Base-by-base conservation (phyloP, 2,797 vertebrate genomes). In the Phoebastria nigripes region DNA sequence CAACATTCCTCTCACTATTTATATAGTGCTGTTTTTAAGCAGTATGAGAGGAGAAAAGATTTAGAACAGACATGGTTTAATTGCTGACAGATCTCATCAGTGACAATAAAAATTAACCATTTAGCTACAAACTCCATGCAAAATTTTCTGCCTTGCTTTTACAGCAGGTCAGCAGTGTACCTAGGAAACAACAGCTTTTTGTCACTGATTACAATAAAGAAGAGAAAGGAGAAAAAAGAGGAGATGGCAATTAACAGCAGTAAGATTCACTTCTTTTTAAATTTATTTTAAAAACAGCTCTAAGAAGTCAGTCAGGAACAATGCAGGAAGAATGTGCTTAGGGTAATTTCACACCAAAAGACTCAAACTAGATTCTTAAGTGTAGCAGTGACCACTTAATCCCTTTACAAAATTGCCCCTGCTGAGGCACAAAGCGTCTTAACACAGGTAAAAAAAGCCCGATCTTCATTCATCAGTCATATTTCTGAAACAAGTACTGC, bases 61-160 rank as follows among this genome's bases (percentile, higher is more conserved):
- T 91, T 62, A 89, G 84, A 96, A 85, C 89, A 96, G 87, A 85
- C 94, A 42, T 14, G 15, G 31, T 67, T 89, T 93, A 96, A 96
- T 74, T 95, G 74, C 37, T 67, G 93, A 89, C 94, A 94, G 89
- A 96, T 77, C 87, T 84, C 61, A 62, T 84, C 61, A 62, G 46
- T 47, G 47, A 82, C 89, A 84, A 83, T 47, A 80, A 80, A 84
- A 93, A 71, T 90, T 87, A 96, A 93, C 67, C n/a, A 62, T 33
- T 87, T 80, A 77, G 37, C 49, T 63, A 74, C 52, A 35, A 77
- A 73, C 16, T 26, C 39, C 8, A 49, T 2, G 18, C 5, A 87
- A 67, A 41, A 5, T 8, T 29, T 81, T 66, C 70, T 70, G 83
- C 71, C 41, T 87, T 84, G 66, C n/a, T 93, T 93, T 91, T 87